Evolutionary conservation across 1,140 invertebrate genomes (phyloP).

Genomic region (Rhagoletis pomonella): DNA sequence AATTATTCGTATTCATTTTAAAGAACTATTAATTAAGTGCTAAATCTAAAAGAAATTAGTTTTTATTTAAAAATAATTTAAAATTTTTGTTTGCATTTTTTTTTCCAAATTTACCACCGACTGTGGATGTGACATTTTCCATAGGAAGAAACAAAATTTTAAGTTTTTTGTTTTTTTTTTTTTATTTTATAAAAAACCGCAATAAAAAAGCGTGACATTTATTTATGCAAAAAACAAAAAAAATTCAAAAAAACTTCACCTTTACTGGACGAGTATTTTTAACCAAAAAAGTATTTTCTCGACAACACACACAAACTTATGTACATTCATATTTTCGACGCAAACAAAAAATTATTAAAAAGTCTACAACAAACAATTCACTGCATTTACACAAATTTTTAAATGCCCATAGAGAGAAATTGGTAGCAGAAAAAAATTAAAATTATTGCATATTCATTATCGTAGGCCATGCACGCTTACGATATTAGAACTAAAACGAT

Average conservation of each 20-base stretch:
- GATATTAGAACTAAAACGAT: neutral
- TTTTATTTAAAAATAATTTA: neutral
- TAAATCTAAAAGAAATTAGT: neutral
- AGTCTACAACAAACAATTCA: conserved; percentile 5
- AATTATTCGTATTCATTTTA: neutral
- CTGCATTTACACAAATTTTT: conserved; percentile 21
- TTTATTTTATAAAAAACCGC: neutral
- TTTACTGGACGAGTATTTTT: neutral
- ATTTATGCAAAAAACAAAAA: too few species aligned
- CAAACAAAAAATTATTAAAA: neutral
- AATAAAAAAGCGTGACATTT: too few species aligned
- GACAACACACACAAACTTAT: neutral
- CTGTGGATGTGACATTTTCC: neutral
- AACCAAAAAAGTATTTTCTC: conserved; percentile 13
- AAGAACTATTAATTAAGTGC: neutral
- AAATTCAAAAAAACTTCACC: too few species aligned
- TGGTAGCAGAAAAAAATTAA: neutral
- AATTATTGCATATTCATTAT: neutral
- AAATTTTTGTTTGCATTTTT: neutral
- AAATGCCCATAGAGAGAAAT: neutral
- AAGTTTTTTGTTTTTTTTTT: neutral
- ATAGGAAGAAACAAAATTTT: conserved; percentile 3
- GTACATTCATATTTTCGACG: neutral
- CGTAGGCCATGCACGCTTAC: neutral
- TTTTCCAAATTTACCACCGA: neutral